Evolutionary conservation across 2,888 invertebrate genomes (phyloP).

Genomic region (Drosophila eohydei): DNA sequence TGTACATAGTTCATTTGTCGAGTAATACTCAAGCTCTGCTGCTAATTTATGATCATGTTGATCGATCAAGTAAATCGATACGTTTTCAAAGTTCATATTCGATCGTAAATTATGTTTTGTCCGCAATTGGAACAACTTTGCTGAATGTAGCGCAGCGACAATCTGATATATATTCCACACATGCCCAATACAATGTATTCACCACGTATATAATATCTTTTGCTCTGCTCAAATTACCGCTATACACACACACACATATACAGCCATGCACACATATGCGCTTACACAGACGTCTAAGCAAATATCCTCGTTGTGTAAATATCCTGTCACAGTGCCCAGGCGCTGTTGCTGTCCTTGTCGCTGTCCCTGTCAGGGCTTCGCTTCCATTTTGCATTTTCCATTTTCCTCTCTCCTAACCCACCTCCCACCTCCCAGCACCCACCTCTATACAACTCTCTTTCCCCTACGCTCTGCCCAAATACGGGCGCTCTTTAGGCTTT

Average conservation of each 20-base stretch:
- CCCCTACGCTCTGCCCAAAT: constrained; percentile 34
- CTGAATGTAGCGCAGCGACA: constrained; percentile 54
- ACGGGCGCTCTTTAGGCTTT: constrained; percentile 73
- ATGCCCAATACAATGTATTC: constrained; percentile 47
- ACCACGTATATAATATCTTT: constrained; percentile 53
- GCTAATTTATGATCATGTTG: neutral
- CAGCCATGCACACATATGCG: constrained; percentile 11
- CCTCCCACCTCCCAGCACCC: neutral
- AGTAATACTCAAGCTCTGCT: neutral
- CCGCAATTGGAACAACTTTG: constrained; percentile 48
- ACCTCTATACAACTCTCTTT: neutral
- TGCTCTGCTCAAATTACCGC: constrained; percentile 64
- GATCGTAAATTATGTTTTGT: constrained; percentile 12
- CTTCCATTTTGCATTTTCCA: constrained; percentile 73
- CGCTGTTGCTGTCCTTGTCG: constrained; percentile 29
- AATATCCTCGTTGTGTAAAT: constrained; percentile 73
- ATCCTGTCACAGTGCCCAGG: constrained; percentile 53
- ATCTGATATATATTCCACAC: constrained; percentile 48
- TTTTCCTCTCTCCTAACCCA: constrained; percentile 34
- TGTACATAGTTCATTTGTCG: neutral
- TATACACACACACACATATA: constrained; percentile 31
- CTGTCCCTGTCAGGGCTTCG: constrained; percentile 56
- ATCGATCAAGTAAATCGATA: constrained; percentile 11
- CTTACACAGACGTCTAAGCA: constrained; percentile 57
- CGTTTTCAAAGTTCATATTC: constrained; percentile 11